Evolutionary conservation across 1,140 invertebrate genomes (phyloP).

Genomic region (Spodoptera frugiperda): DNA sequence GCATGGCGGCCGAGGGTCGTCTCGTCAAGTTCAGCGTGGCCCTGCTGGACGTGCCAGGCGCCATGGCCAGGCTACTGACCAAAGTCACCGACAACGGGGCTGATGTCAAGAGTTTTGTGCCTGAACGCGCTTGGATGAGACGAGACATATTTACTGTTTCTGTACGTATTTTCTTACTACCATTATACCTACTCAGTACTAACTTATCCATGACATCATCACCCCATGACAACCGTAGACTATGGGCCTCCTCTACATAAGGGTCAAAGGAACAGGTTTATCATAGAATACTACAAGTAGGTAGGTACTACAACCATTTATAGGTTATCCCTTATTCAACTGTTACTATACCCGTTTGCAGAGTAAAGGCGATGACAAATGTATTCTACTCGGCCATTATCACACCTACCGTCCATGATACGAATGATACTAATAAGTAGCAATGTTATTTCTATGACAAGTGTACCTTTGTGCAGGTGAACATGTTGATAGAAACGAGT

Average conservation of each 20-base stretch:
- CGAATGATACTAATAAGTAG: too few relatives aligned
- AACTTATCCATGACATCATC: not conserved
- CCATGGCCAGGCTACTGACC: conserved; percentile 93
- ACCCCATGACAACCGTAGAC: too few relatives aligned
- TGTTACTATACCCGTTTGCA: too few relatives aligned
- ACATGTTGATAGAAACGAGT: conserved; percentile 52
- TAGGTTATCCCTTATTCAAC: too few relatives aligned
- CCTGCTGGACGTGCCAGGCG: conserved; percentile 89
- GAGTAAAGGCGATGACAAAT: too few relatives aligned
- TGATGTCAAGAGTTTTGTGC: conserved; percentile 96
- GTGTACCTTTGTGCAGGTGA: conserved; percentile 41
- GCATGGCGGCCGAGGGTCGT: conserved; percentile 94
- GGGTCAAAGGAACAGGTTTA: too few relatives aligned
- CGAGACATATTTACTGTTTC: conserved; percentile 88
- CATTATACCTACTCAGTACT: not conserved
- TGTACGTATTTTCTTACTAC: conserved; percentile 21
- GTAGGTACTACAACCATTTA: too few relatives aligned
- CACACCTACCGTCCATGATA: too few relatives aligned
- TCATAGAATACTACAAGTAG: too few relatives aligned
- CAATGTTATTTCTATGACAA: too few relatives aligned
- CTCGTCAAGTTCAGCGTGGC: conserved; percentile 90
- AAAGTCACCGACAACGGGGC: conserved; percentile 91
- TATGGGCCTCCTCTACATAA: too few relatives aligned
- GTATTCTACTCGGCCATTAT: too few relatives aligned
- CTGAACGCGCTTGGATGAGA: conserved; percentile 95